phyloP scores from a whole-genome alignment of 2,888 invertebrate genomes.

The Argyra leucocephala region DNA sequence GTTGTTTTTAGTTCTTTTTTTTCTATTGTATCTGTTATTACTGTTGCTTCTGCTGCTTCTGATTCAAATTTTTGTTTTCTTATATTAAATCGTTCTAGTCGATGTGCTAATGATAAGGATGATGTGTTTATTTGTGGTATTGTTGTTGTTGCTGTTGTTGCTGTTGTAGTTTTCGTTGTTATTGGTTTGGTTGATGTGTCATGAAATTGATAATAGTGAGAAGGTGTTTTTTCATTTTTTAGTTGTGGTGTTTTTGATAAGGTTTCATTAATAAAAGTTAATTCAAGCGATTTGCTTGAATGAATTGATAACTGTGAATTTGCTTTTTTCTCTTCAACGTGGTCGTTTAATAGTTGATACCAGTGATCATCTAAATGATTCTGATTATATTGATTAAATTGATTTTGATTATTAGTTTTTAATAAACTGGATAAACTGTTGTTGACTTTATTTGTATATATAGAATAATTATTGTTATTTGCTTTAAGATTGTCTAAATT shows the following conservation, averaged over 20 bases:
- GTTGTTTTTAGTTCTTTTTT: no score
- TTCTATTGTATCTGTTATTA: not conserved
- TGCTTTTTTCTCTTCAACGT: not conserved
- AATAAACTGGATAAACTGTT: not conserved
- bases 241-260: not conserved
- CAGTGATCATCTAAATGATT: not conserved
- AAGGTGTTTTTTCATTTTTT: no score
- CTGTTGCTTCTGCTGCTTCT: not conserved
- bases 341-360: not conserved
- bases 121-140: not conserved
- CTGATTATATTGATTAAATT: not conserved
- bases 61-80: not conserved
- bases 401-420: conserved; percentile 6
- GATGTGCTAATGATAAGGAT: not conserved
- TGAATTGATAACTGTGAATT: not conserved
- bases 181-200: not conserved
- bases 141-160: no score
- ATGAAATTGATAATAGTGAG: not conserved
- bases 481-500: not conserved
- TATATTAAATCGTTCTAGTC: not conserved
- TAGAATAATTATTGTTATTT: not conserved
- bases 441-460: not conserved
- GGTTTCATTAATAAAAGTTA: not conserved
- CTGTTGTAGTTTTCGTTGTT: no score
- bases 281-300: not conserved